phyloP scores from a whole-genome alignment of 2,797 vertebrate species.

The Sternotherus odoratus region DNA sequence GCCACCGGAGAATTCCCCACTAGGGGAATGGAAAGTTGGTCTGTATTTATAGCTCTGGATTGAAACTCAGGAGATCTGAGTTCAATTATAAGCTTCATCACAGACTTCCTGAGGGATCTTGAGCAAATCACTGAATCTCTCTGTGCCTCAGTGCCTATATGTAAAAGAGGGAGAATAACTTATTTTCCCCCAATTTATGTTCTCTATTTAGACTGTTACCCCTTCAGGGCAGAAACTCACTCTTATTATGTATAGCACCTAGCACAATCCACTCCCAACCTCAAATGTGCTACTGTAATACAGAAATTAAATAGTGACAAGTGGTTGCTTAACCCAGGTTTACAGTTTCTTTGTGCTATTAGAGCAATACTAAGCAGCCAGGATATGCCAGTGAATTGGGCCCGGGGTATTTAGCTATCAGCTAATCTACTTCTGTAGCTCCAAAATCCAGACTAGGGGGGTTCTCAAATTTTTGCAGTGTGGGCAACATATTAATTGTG shows the following conservation, averaged over 20 bases:
- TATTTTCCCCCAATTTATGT: not conserved
- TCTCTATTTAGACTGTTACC: not conserved
- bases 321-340: not conserved
- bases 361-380: not conserved
- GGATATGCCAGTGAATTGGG: not conserved
- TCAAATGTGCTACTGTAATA: not conserved
- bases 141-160: too few species aligned
- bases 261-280: not conserved
- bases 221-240: not conserved
- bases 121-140: not conserved
- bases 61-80: not conserved
- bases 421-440: not conserved
- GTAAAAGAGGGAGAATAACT: not conserved
- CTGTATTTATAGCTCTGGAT: not conserved
- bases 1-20: not conserved
- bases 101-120: not conserved
- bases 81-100: not conserved
- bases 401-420: not conserved
- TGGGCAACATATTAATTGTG: not conserved
- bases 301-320: not conserved
- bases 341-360: not conserved
- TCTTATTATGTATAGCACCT: not conserved
- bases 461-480: not conserved
- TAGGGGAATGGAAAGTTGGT: rapidly evolving
- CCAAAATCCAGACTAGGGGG: not conserved